These are phyloP conservation scores for Cephalophus harveyi DNA, from an alignment of 2,113 vertebrate species.

Conservation along the genomic window DNA sequence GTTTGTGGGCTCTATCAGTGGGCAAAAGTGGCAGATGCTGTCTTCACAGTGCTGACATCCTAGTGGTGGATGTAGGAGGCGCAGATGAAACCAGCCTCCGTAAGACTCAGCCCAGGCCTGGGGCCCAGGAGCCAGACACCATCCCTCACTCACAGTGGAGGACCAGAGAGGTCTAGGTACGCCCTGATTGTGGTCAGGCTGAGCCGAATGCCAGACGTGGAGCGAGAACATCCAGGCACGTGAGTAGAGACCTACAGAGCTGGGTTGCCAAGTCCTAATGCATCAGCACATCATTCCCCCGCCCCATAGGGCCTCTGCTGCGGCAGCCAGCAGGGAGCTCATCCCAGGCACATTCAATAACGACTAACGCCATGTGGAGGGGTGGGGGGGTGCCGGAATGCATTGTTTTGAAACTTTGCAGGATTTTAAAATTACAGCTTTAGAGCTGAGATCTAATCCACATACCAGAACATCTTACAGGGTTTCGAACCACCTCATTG, in stretches of 20 bases:
- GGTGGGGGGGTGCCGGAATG: rapidly evolving
- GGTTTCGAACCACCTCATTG: neutral
- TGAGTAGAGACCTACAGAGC: no score
- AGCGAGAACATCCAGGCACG: no score
- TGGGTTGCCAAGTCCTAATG: neutral
- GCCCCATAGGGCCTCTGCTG: rapidly evolving
- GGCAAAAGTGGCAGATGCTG: neutral
- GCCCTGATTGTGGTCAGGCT: neutral
- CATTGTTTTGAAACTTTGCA: neutral
- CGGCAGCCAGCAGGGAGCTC: neutral
- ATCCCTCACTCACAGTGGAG: neutral
- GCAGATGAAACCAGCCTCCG: rapidly evolving
- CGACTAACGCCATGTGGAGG: rapidly evolving
- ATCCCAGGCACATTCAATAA: no score
- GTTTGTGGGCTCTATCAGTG: neutral
- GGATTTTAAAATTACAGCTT: neutral
- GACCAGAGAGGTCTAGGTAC: no score
- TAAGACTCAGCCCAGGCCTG: rapidly evolving
- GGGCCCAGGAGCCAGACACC: neutral
- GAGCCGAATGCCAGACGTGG: rapidly evolving
- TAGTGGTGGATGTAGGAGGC: no score
- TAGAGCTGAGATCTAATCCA: neutral
- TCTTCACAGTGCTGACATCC: neutral
- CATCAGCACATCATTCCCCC: rapidly evolving
- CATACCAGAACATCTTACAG: neutral